phyloP scores from a whole-genome alignment of 2,113 vertebrate species.

The Motacilla alba region DNA sequence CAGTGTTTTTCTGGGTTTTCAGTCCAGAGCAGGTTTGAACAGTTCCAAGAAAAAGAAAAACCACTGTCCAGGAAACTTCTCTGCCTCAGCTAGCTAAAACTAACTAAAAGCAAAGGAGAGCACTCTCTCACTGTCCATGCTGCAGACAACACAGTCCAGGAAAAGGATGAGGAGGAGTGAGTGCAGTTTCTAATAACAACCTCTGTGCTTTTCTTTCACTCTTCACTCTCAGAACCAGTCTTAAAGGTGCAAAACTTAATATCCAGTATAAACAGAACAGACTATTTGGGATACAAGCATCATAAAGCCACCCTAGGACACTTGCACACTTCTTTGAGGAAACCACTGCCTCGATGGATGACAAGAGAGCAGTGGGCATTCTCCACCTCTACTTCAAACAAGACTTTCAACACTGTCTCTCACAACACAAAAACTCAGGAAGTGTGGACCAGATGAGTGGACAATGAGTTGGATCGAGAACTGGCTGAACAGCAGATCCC shows the following conservation, averaged over 20 bases:
- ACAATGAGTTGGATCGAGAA: not conserved
- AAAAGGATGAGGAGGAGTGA: not conserved
- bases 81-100: not conserved
- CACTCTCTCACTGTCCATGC: not conserved
- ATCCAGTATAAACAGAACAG: not conserved
- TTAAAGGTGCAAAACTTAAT: not conserved
- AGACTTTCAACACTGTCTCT: not conserved
- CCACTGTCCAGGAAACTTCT: not conserved
- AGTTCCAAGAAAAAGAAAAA: not conserved
- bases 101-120: not conserved
- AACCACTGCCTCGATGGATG: not conserved
- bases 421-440: not conserved
- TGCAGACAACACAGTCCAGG: not conserved
- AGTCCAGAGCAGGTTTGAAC: not conserved
- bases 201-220: not conserved
- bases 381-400: not conserved
- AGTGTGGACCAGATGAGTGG: fast-evolving
- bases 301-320: not conserved
- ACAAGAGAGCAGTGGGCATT: not conserved
- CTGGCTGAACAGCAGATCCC: not conserved
- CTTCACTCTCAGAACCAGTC: not conserved
- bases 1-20: not conserved
- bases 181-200: not conserved
- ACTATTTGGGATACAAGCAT: not conserved
- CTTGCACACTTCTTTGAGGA: not conserved